Base-by-base conservation (phyloP, 2,113 vertebrate species). In the Leptosomus discolor region DNA sequence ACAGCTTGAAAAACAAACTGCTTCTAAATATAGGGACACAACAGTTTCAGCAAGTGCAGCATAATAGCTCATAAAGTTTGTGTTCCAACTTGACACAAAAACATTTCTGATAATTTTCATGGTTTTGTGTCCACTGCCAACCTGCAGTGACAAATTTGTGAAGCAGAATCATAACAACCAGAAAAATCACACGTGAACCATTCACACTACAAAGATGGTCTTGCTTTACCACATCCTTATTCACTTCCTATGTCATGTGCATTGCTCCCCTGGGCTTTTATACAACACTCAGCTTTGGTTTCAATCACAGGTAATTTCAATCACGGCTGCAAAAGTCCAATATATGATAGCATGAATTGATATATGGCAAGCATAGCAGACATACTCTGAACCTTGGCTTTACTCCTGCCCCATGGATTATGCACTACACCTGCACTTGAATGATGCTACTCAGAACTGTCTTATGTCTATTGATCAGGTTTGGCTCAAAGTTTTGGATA, bases 191-290 rank as follows among this genome's bases (percentile, higher is more conserved):
- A 63, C 20, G 17, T 7, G 14, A 81, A 37, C 48, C 15, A 68
- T 53, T 60, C 10, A 11, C 7, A 6, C 64, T 73, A 24, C 29
- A 43, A 69, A 24, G 26, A 69, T 36, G 7, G 18, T 46, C 68
- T 87, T 48, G 34, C 41, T 80, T 89, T 83, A 23, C 14, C 0
- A 0, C 1, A 0, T 36, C 64, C 48, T 77, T 41, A n/a, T 56
- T 61, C 29, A 27, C 13, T 76, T 88, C 51, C n/a, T 69, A 1
- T 30, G n/a, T 32, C 22, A 46, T n/a, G 29, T 36, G 30, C 26
- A 20, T 74, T 24, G 5, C 32, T 78, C 39, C 48, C 45, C 39
- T 85, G 29, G 12, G 39, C 32, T 79, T 15, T 73, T 64, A 60
- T 11, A 8, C 57, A 96, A 58, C 18, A 64, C 12, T 3, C 24